Base-by-base conservation (phyloP, 1,140 invertebrate species). In the Tetragnatha versicolor region DNA sequence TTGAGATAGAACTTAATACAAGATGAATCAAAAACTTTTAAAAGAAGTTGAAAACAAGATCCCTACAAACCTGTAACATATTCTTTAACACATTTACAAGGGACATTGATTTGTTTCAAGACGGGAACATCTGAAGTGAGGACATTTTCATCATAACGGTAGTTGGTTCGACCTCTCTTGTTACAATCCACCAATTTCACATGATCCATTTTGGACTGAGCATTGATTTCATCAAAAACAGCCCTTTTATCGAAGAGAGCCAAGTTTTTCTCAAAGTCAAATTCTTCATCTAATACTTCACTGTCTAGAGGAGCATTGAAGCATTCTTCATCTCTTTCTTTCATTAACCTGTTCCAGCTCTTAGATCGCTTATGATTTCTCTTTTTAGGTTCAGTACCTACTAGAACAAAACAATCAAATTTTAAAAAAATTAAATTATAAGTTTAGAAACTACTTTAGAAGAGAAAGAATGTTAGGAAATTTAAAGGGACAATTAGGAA, bases 261-360 rank as follows among this genome's bases (percentile, higher is more conserved):
- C 22, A 96, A 87, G 88, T 96, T 96, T 80, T 94, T 95, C 85
- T 96, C 94, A 89, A 97, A 96, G 88, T 96, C 95, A 89, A 96
- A 97, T 82, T 95, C 93, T 84, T 93, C 89, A 79, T 88, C 86
- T 53, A 89, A 79, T 22, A 85, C 82, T 37, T 87, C 88, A 60
- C 89, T 87, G 81, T 90, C 88, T 27, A 90, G 87, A 5, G 88
- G 88, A 42, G 87, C 88, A 80, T 89, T 90, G 84, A 91, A 91
- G 75, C 89, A 89, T 45, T 90, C 88, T 81, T 90, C 89, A 82
- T 90, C 87, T 78, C 84, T 84, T 73, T 88, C 86, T 79, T 80
- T 82, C 79, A 51, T 84, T 27, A 85, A 85, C 61, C 85, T 85
- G 82, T 85, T 86, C 82, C 84, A 85, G 84, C 25, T 86, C 85